Evolutionary conservation across 2,113 vertebrate genomes (phyloP), one percentile per base, ranked within the genome.

Genomic region (Asarcornis scutulata): DNA sequence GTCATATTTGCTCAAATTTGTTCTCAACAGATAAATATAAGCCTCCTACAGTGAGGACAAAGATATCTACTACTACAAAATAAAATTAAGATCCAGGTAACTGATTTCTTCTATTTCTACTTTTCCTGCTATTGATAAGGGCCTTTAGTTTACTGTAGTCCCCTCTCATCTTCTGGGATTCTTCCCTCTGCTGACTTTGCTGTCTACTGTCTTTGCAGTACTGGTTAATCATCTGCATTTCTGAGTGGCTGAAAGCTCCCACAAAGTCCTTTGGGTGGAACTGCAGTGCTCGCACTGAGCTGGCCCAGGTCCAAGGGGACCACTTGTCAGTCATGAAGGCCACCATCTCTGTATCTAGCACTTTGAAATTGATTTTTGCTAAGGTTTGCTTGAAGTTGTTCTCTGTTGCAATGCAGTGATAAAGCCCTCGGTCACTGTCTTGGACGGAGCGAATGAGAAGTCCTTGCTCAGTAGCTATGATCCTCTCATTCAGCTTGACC

Each of bases 381-480:
- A 99, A 97, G 26, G 99, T 99, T 97, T 99, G 99, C 84, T 99
- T 99, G 98, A 99, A 99, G 96, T 93, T 96, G 86, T 99, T 99
- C 91, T 99, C 99, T 0, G 99, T 99, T 5, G 99, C 99, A 9
- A 99, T 98, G 97, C 99, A 99, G 96, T 99, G 99, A 95, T 99
- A 99, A 5, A 99, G 98, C 8, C 99, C 99, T 91, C 98, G 98
- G 96, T 99, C 99, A 0, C 98, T 98, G 50, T 98, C 98, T 94
- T 99, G 99, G 63, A 99, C 98, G 2, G 98, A 98, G 73, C 99
- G 99, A 62, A 99, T 98, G 58, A 99, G 98, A 23, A 99, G 98
- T 94, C 99, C 99, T 68, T 99, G 98, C 16, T 99, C 98, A 2
- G 99, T 99, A 48, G 98, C 98, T 72, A 99, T 95, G 74, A 99